Evolutionary conservation across 2,113 vertebrate genomes (phyloP), one percentile per base, ranked within the genome.

Genomic region (Deroptyus accipitrinus): DNA sequence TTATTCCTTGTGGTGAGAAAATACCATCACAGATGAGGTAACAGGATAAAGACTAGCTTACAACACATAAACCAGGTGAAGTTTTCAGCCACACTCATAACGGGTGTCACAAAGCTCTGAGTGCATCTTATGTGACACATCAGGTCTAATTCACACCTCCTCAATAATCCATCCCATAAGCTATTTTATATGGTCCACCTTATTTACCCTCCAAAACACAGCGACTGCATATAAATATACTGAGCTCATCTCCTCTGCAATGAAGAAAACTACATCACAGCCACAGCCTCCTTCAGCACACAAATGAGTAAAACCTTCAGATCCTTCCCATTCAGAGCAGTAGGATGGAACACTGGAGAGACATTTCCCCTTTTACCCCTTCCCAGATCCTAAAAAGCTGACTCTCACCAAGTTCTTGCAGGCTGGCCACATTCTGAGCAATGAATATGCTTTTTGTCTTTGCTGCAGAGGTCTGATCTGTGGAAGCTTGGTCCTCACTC

Each of bases 371-470:
- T 68, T 59, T 13, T 5, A 7, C 20, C 9, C 33, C 7, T 8
- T 59, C 33, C 33, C 57, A 59, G n/a, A 35, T 35, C 33, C 57
- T 61, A 68, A 37, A 79, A 84, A 59, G n/a, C 35, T 37, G 31
- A 64, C 46, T 96, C 98, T 98, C 95, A 99, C 99, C 99, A 22
- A 99, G 98, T 95, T 99, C 99, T 93, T 99, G 99, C 96, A 99
- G 98, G 97, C 99, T 99, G 96, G 99, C 99, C 95, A 99, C 99
- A 17, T 99, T 99, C 98, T 99, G 99, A 92, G 99, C 99, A 69
- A 99, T 98, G 96, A 99, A 99, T 84, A 99, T 98, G 96, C 98
- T 99, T 98, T 99, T 99, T 88, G 99, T 99, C 98, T 99, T 99
- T 93, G 98, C 94, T 68, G 98, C 98, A 95, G 98, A 97, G 57